phyloP scores from a whole-genome alignment of 2,113 vertebrate genomes.

The Mus spicilegus region DNA sequence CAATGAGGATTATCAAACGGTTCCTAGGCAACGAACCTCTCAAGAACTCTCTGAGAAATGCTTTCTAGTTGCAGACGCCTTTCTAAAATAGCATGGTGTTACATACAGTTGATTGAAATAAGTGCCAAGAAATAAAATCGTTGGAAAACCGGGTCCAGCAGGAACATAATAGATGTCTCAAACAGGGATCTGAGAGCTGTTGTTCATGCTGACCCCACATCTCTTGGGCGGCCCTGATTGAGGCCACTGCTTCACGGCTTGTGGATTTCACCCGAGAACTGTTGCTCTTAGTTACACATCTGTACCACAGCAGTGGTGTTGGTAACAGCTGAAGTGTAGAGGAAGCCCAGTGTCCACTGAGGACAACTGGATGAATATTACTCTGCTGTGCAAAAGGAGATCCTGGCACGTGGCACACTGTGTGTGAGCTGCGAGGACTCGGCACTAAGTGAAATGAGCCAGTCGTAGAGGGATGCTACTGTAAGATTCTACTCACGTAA shows the following conservation, averaged over 20 bases:
- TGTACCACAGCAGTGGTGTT: neutral
- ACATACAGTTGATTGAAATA: neutral
- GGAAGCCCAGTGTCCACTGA: neutral
- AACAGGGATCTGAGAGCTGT: neutral
- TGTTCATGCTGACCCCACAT: neutral
- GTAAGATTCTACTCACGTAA: neutral
- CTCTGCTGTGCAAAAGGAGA: neutral
- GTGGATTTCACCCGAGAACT: neutral
- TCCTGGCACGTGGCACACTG: neutral
- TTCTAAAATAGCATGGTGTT: neutral
- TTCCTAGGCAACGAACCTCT: constrained; percentile 44
- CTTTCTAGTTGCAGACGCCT: constrained; percentile 28
- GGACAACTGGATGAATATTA: neutral
- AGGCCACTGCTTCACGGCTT: neutral
- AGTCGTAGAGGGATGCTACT: neutral
- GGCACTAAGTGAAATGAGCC: neutral
- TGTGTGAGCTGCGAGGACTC: neutral
- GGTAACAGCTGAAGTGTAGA: neutral
- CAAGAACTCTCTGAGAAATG: neutral
- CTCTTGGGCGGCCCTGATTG: rapidly evolving
- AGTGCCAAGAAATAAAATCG: constrained; percentile 8
- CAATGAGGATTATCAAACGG: constrained; percentile 12
- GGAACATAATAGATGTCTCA: neutral
- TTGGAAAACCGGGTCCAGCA: neutral
- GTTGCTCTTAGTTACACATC: neutral